Base-by-base conservation (phyloP, 2,797 vertebrate genomes). In the Catamblyrhynchus diadema region DNA sequence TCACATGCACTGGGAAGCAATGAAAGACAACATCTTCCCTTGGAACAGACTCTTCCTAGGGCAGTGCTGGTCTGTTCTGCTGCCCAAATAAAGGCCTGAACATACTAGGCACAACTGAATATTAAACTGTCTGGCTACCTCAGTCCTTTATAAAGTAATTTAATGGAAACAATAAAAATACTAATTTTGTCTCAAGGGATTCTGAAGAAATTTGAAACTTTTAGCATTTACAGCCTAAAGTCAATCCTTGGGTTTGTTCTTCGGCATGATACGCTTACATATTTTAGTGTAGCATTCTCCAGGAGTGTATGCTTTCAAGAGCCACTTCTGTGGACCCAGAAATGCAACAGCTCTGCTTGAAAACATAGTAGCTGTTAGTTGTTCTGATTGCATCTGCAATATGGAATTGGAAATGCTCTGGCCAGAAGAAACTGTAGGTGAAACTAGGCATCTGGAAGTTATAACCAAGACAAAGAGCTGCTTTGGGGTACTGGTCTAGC, bases 231-330 rank as follows among this genome's bases (percentile, higher is more conserved):
- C 17, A 81, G 24, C 21, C n/a, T 59, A 14, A 91, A 42, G 15
- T 33, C 9, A 5, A 8, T 57, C 37, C 48, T 24, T 27, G n/a
- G 14, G 47, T 80, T 85, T 81, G 24, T 41, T 62, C 54, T 79
- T 84, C 39, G 48, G 17, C 14, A 57, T 0, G 0, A 50, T 30
- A 3, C 0, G 3, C 42, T 80, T 50, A 22, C 1, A 0, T n/a
- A 45, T 57, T 75, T 65, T 75, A 45, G 28, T 32, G 25, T 14
- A 62, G 41, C 22, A 14, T 28, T 47, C 24, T 79, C 44, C 70
- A 84, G 59, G 15, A 6, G 17, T 6, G 10, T 12, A 23, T 15
- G 44, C 30, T 75, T 47, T 59, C 30, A 67, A 74, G 22, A 51
- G 42, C 6, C 9, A 10, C 16, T 64, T 69, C 65, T 54, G 17